Evolutionary conservation across 2,797 vertebrate genomes (phyloP).

Genomic region (Ceryle rudis): DNA sequence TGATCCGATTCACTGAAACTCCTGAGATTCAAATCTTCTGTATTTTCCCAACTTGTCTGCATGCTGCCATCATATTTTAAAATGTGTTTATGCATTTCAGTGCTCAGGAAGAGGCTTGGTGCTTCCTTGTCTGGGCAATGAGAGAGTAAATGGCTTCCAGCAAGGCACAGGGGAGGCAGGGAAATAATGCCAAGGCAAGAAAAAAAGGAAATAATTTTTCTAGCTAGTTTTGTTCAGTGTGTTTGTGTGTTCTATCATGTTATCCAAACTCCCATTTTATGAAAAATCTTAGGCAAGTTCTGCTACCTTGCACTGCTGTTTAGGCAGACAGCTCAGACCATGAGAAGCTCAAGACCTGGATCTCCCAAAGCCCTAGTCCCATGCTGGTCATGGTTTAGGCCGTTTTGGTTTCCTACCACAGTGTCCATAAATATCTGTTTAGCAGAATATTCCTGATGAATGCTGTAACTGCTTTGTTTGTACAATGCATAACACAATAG

Average conservation of each 20-base stretch:
- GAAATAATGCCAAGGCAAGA: background rate
- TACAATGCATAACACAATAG: background rate
- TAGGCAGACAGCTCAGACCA: background rate
- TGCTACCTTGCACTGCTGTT: background rate
- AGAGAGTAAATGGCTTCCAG: background rate
- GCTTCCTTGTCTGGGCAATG: background rate
- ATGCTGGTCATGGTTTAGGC: background rate
- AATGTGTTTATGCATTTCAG: background rate
- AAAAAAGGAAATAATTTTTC: background rate
- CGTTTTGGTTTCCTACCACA: background rate
- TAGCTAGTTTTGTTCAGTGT: background rate
- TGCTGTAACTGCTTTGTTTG: background rate
- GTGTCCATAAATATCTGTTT: background rate
- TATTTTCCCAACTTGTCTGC: background rate
- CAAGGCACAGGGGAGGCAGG: background rate
- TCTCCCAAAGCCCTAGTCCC: background rate
- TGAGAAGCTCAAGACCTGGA: background rate
- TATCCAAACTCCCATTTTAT: background rate
- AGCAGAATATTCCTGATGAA: background rate
- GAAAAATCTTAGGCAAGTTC: background rate
- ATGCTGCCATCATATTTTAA: background rate
- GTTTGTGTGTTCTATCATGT: background rate
- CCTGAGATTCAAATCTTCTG: background rate
- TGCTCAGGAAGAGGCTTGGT: background rate
- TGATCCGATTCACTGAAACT: background rate